Conservation (phyloP, 2,797 vertebrate species). For the Coregonus ussuriensis region DNA sequence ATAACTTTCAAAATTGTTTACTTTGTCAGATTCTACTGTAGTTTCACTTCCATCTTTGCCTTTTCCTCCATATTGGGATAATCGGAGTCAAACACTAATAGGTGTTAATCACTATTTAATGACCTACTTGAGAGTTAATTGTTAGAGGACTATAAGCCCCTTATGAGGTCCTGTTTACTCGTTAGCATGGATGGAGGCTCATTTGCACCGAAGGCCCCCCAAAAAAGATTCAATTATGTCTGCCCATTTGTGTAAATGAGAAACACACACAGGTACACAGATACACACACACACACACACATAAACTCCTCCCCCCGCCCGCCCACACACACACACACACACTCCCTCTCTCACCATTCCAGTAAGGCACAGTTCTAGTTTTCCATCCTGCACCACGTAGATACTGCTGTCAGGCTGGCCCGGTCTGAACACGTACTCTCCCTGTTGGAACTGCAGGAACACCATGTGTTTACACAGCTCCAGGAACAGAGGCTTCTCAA, state of each 20-base stretch:
- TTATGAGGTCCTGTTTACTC: slow-evolving; percentile 4
- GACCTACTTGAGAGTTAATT: slow-evolving; percentile 12
- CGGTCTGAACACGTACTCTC: slow-evolving; percentile 90
- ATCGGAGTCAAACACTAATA: slow-evolving; percentile 28
- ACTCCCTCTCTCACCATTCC: slow-evolving; percentile 60
- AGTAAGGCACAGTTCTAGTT: slow-evolving; percentile 91
- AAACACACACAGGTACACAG: neutral
- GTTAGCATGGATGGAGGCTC: neutral
- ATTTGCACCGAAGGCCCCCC: neutral
- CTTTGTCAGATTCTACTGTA: no score
- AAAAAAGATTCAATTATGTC: no score
- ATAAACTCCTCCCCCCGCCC: neutral
- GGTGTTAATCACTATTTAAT: slow-evolving; percentile 23
- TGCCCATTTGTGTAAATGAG: neutral
- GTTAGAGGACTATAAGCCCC: slow-evolving; percentile 3
- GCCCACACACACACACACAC: neutral
- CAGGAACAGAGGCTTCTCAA: slow-evolving; percentile 94
- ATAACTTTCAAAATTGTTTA: neutral
- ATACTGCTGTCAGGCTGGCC: slow-evolving; percentile 93
- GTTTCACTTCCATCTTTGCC: no score
- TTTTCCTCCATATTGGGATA: slow-evolving; percentile 27
- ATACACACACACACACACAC: neutral
- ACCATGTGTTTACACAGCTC: slow-evolving; percentile 96
- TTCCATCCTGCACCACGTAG: slow-evolving; percentile 94
- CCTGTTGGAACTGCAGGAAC: slow-evolving; percentile 89